Evolutionary conservation across 1,140 invertebrate species (phyloP).

Genomic region (Bombus sibiricus): DNA sequence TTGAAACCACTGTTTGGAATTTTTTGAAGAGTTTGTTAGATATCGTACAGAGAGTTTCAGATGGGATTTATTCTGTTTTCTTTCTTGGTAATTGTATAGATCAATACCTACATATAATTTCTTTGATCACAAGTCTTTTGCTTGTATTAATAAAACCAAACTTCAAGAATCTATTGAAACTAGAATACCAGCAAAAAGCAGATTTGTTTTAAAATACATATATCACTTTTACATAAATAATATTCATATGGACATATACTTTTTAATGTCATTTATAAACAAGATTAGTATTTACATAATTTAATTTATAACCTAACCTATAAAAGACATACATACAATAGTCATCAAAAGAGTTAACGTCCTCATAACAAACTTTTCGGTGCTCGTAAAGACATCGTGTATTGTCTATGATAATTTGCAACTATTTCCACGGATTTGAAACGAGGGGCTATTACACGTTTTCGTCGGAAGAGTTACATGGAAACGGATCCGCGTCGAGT

Average conservation of each 20-base stretch:
- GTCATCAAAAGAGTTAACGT: background rate
- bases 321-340: background rate
- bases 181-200: background rate
- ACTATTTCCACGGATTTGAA: background rate
- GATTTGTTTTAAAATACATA: background rate
- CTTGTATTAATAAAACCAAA: too few species aligned
- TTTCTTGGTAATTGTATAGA: too few species aligned
- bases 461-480: constrained; percentile 12
- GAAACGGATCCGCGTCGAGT: constrained; percentile 29
- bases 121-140: too few species aligned
- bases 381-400: background rate
- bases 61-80: too few species aligned
- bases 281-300: background rate
- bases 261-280: background rate
- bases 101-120: too few species aligned
- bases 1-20: too few species aligned
- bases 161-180: too few species aligned
- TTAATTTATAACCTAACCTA: background rate
- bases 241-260: background rate
- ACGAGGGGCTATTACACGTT: constrained; percentile 15
- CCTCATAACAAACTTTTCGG: background rate
- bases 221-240: background rate
- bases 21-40: too few species aligned
- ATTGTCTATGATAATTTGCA: background rate
- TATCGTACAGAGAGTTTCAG: too few species aligned